Conservation (phyloP, 2,113 vertebrate genomes). For the Cebidichthys violaceus region DNA sequence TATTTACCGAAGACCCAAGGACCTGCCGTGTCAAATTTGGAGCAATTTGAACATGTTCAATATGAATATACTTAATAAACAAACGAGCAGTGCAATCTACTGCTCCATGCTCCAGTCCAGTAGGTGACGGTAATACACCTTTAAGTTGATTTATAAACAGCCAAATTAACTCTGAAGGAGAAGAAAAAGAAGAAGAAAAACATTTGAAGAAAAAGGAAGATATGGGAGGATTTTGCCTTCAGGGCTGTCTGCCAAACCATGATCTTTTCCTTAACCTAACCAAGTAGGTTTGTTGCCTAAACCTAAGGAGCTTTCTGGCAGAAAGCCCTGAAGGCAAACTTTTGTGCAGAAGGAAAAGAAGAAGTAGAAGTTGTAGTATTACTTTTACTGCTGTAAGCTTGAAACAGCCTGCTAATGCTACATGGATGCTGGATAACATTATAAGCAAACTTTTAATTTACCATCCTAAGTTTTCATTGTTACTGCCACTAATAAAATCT, state of each 20-base stretch:
- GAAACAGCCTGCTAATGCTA: too few species aligned
- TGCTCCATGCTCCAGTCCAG: too few species aligned
- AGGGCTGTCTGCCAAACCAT: not conserved
- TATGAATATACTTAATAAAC: not conserved
- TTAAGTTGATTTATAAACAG: too few species aligned
- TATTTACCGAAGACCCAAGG: too few species aligned
- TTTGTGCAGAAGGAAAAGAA: not conserved
- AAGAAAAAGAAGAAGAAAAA: not conserved
- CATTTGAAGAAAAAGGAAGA: too few species aligned
- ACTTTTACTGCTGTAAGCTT: too few species aligned
- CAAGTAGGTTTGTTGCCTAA: not conserved
- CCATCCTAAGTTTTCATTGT: not conserved
- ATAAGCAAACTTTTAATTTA: too few species aligned
- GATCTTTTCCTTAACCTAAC: constrained; percentile 1
- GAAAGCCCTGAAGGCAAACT: not conserved
- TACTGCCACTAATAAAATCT: not conserved
- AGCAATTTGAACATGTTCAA: not conserved
- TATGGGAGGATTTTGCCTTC: not conserved
- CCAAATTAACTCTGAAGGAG: not conserved
- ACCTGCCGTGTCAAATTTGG: too few species aligned
- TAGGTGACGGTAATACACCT: too few species aligned
- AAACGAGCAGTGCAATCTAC: too few species aligned
- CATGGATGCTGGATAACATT: not conserved
- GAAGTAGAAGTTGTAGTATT: not conserved
- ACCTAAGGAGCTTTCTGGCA: not conserved